Evolutionary conservation across 1,140 invertebrate genomes (phyloP).

Genomic region (Semibalanus balanoides): DNA sequence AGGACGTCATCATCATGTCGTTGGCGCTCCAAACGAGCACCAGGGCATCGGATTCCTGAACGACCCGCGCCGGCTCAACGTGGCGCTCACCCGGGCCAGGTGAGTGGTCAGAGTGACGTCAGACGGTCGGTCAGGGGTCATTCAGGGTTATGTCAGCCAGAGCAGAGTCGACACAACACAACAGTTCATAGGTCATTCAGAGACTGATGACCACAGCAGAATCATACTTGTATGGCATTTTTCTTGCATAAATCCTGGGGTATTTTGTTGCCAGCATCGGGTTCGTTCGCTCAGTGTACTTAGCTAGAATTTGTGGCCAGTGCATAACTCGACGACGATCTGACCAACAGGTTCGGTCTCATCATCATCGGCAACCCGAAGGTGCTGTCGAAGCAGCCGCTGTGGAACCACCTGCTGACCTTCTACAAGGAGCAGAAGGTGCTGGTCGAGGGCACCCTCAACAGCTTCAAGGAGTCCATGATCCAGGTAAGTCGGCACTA

Average conservation of each 20-base stretch:
- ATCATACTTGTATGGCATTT: too few species aligned
- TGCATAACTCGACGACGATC: too few species aligned
- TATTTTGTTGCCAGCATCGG: too few species aligned
- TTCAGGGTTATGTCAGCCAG: too few species aligned
- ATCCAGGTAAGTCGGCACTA: slow-evolving; percentile 53
- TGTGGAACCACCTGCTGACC: slow-evolving; percentile 96
- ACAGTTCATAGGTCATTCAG: too few species aligned
- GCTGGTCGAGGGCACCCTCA: slow-evolving; percentile 92
- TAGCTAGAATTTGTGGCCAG: too few species aligned
- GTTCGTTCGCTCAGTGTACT: too few species aligned
- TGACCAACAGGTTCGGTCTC: slow-evolving; percentile 55
- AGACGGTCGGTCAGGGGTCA: too few species aligned
- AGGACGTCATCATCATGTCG: slow-evolving; percentile 94
- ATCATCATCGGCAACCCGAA: slow-evolving; percentile 99
- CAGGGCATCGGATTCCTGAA: slow-evolving; percentile 89
- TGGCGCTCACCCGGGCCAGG: slow-evolving; percentile 91
- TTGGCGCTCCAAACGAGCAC: slow-evolving; percentile 79
- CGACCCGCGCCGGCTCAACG: slow-evolving; percentile 93
- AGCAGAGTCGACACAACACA: too few species aligned
- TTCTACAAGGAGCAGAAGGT: slow-evolving; percentile 98
- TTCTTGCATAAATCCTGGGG: too few species aligned
- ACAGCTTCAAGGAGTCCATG: slow-evolving; percentile 90
- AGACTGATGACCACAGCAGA: too few species aligned
- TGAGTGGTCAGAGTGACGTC: too few species aligned
- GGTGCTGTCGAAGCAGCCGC: slow-evolving; percentile 89